Evolutionary conservation across 2,797 vertebrate species (phyloP).

Genomic region (Dipus sagitta): DNA sequence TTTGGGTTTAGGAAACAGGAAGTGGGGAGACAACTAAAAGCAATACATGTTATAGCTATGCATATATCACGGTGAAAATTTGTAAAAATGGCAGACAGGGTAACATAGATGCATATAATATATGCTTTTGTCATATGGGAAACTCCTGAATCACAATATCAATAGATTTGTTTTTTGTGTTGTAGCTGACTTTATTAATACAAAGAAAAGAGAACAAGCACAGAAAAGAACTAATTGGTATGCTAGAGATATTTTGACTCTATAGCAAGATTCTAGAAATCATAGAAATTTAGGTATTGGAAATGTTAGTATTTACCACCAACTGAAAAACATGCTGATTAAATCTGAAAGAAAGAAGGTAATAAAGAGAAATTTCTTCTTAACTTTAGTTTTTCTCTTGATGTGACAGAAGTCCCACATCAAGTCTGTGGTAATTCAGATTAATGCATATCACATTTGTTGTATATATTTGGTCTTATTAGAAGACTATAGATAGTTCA

Average conservation of each 20-base stretch:
- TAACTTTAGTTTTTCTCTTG: too few relatives aligned
- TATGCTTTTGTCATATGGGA: background rate
- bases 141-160: background rate
- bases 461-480: background rate
- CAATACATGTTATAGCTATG: background rate
- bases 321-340: too few relatives aligned
- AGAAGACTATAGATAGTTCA: background rate
- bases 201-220: background rate
- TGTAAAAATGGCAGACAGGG: background rate
- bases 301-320: background rate
- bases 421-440: background rate
- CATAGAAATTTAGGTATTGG: background rate
- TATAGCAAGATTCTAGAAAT: background rate
- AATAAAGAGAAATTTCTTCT: too few relatives aligned
- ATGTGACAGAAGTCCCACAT: background rate
- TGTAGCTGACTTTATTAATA: background rate
- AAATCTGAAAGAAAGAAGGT: too few relatives aligned
- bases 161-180: background rate
- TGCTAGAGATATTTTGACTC: background rate
- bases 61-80: background rate
- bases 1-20: background rate
- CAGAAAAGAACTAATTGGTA: background rate
- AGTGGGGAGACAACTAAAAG: background rate
- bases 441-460: background rate
- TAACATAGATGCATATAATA: background rate